Percentiles rank a stretch among this genome's conserved stretches.
These are phyloP conservation scores for Babyrousa celebensis DNA, from an alignment of 2,797 vertebrate genomes.

Conservation along the genomic window DNA sequence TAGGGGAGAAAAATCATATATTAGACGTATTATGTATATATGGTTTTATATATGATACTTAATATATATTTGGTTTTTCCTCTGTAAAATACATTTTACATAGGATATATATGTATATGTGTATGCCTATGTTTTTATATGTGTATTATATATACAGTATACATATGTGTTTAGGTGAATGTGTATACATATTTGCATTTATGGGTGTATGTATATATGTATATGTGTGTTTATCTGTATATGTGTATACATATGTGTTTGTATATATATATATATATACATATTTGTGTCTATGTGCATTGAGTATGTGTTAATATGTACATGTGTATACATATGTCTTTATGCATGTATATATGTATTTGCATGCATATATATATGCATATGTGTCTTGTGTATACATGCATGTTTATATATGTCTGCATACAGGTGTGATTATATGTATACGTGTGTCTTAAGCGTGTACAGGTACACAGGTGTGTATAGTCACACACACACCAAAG, in stretches of 20 bases:
- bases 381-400: neutral
- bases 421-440: neutral
- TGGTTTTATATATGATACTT: neutral
- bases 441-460: neutral
- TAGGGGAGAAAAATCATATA: neutral
- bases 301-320: too few relatives aligned
- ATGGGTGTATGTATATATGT: too few relatives aligned
- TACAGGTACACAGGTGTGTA: neutral
- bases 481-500: neutral
- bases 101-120: too few relatives aligned
- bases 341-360: too few relatives aligned
- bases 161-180: too few relatives aligned
- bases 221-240: too few relatives aligned
- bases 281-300: rapidly evolving
- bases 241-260: rapidly evolving
- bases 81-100: neutral
- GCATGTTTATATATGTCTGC: too few relatives aligned
- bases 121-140: too few relatives aligned
- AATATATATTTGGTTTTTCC: neutral
- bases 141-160: neutral
- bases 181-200: too few relatives aligned
- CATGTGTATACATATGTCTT: too few relatives aligned
- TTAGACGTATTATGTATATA: rapidly evolving
- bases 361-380: too few relatives aligned
- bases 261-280: rapidly evolving